A percentile compares a stretch with the other conserved stretches of the same genome.
Evolutionary conservation across 2,113 vertebrate genomes (phyloP).

Genomic region (Cheirogaleus medius): DNA sequence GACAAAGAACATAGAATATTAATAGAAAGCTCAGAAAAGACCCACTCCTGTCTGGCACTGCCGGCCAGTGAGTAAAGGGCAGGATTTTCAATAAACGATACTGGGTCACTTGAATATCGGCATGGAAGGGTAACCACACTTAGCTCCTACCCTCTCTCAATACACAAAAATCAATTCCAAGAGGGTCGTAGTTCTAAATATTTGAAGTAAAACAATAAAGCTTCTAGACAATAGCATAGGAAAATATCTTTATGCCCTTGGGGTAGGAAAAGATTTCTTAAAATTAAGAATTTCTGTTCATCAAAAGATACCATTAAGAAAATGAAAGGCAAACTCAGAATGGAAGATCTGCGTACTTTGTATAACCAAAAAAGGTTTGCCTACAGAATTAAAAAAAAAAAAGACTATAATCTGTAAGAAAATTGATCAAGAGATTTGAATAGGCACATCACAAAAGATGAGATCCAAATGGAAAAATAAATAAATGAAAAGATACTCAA

Average conservation of each 20-base stretch:
- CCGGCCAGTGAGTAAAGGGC: not conserved
- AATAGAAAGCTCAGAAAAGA: not conserved
- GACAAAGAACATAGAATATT: not conserved
- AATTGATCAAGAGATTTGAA: not conserved
- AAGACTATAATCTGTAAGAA: not conserved
- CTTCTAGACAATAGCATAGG: not conserved
- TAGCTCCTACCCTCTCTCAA: not conserved
- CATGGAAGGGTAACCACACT: not conserved
- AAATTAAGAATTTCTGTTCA: not conserved
- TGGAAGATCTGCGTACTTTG: not conserved
- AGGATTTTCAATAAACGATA: not conserved
- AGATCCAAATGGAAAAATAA: not conserved
- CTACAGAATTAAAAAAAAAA: not conserved
- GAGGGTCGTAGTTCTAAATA: not conserved
- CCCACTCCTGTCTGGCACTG: not conserved
- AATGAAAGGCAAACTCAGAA: not conserved
- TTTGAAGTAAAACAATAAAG: not conserved
- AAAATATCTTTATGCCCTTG: not conserved
- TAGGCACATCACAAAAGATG: not conserved
- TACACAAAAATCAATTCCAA: not conserved
- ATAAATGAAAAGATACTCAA: not conserved
- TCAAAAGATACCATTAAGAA: not conserved
- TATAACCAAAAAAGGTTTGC: not conserved
- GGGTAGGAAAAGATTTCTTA: not conserved
- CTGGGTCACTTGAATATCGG: not conserved